Evolutionary conservation across 2,797 vertebrate species (phyloP), one percentile per base, ranked within the genome.

Genomic region (Discoglossus pictus): DNA sequence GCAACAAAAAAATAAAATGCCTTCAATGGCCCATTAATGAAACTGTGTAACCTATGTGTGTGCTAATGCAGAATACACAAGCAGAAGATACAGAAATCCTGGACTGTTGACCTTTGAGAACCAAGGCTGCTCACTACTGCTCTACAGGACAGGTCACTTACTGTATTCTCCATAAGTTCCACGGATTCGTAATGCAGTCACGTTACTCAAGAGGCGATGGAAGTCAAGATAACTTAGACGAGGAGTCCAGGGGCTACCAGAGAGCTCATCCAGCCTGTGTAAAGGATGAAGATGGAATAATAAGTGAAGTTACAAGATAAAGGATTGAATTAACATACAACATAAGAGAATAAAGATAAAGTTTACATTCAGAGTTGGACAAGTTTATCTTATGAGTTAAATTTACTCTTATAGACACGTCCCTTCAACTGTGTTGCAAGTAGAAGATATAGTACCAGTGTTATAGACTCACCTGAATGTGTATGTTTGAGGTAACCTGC

Each of bases 121-220:
- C 15, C 35, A 44, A 15, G 17, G 11, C 23, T 7, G 39, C 8
- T 7, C 31, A 8, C 1, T 31, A 16, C 8, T 35, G 31, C 7
- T 31, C 27, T 31, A 9, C 27, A 31, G 27, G 27, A 4, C 27
- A n/a, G 0, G 1, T 13, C 36, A 81, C 88, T 85, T 78, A 98
- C 97, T 95, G n/a, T 89, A 89, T 51, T 93, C 90, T 24, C 94
- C 95, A 6, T 94, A 97, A 0, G 96, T 95, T 7, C 86, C 90
- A 50, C 94, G 85, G 77, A 99, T 96, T 84, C 86, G 84, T 73
- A 99, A 76, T 62, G 91, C 89, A 0, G 92, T 98, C 73, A 99
- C 85, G 77, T 98, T 96, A 68, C 92, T 89, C 24, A 98, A 82
- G 16, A 99, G 86, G 10, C 75, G 87, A 51, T 90, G 93, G 73